Evolutionary conservation across 2,888 invertebrate genomes (phyloP), one percentile per base, ranked within the genome.

Genomic region (Aphidius colemani): DNA sequence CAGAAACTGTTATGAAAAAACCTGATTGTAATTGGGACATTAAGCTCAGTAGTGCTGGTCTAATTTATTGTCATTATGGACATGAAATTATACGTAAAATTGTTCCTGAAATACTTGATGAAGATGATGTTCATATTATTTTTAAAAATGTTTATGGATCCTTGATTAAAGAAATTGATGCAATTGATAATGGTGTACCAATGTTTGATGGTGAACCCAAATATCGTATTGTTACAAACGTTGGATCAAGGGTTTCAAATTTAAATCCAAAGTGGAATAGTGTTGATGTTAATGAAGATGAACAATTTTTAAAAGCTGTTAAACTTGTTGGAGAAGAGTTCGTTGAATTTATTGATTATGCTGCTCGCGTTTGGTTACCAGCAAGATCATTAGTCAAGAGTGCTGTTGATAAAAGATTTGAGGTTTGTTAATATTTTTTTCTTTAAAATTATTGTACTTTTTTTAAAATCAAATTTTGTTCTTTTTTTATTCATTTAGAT

Each of bases 151-250:
- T 98, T 0, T 99, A 99, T 80, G 90, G 92, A 69, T 87, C 87
- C 64, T 92, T 98, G 62, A 89, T 99, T 10, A 90, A 92, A 84
- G 97, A 98, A 85, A 87, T 99, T 66, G 99, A 99, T 84, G 98
- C 93, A 1, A 92, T 98, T 62, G 99, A 99, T 81, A 99, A 99
- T 85, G 99, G 98, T n/a, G 86, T 98, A 0, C 89, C 90, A 0
- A 91, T 93, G 86, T 88, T 87, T 67, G 88, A 89, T 50, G 91
- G 88, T 2, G 88, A 90, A 75, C 89, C 91, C 0, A 56, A 65
- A 74, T 85, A 79, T 70, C 30, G 55, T 55, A 92, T 96, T n/a
- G 86, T 87, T 1, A 94, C 96, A 0, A 86, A 90, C 79, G 76
- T 98, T 8, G 90, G 93, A 75, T 83, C 88, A 0, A 85, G 97